Conservation (phyloP, 2,797 vertebrate species). For the Microcaecilia unicolor region DNA sequence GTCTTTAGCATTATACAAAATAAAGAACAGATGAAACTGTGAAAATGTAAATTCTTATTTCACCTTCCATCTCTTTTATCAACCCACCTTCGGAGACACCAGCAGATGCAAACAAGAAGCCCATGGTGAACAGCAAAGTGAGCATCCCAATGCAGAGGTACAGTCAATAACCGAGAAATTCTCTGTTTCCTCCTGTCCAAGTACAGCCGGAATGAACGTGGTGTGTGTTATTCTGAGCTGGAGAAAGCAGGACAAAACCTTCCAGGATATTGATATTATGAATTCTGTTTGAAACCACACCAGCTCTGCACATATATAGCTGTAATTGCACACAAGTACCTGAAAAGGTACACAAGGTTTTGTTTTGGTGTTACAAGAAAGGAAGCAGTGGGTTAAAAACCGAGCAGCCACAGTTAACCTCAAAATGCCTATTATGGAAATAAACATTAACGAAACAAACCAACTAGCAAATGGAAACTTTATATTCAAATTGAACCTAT, state of each 20-base stretch:
- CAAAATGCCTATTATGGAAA: constrained; percentile 33
- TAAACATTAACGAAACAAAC: constrained; percentile 54
- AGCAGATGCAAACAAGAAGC: constrained; percentile 25
- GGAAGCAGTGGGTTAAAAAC: constrained; percentile 60
- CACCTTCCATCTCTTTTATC: constrained; percentile 6
- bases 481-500: constrained; percentile 43
- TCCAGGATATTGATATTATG: constrained; percentile 47
- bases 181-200: constrained; percentile 12
- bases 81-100: constrained; percentile 53
- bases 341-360: constrained; percentile 44
- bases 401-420: constrained; percentile 49
- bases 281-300: constrained; percentile 55
- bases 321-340: constrained; percentile 27
- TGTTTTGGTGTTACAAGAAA: constrained; percentile 71
- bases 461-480: constrained; percentile 58
- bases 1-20: constrained; percentile 5
- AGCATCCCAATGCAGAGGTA: constrained; percentile 32
- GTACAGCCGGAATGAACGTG: constrained; percentile 26
- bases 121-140: constrained; percentile 32
- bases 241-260: constrained; percentile 38
- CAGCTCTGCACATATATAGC: constrained; percentile 46
- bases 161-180: constrained; percentile 3
- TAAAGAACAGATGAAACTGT: constrained; percentile 19
- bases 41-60: constrained; percentile 20
- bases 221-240: neutral